These are phyloP conservation scores for Lineus longissimus DNA, from an alignment of 1,140 invertebrate genomes.

Conservation along the genomic window DNA sequence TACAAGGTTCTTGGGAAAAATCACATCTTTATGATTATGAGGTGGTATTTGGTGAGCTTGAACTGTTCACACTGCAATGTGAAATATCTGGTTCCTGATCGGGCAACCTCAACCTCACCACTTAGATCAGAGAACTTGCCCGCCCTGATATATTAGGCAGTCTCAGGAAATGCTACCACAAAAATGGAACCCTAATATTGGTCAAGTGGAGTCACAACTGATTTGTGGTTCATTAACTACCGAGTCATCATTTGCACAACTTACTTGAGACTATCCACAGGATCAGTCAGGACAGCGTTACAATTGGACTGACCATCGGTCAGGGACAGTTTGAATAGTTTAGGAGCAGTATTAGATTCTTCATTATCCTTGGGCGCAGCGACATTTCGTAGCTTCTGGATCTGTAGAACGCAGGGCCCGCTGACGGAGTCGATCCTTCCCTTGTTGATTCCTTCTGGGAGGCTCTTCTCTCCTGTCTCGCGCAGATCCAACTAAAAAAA, in stretches of 20 bases:
- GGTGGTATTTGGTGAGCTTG: too few species aligned
- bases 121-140: too few species aligned
- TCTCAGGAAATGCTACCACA: too few species aligned
- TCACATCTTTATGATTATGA: too few species aligned
- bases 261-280: conserved; percentile 59
- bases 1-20: too few species aligned
- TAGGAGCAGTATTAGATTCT: conserved; percentile 73
- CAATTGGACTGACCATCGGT: conserved; percentile 78
- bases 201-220: too few species aligned
- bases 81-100: too few species aligned
- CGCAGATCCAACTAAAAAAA: conserved; percentile 69
- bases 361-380: conserved; percentile 86
- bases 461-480: conserved; percentile 57
- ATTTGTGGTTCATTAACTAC: too few species aligned
- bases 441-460: conserved; percentile 45
- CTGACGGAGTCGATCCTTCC: conserved; percentile 49
- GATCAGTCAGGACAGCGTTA: conserved; percentile 69
- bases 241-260: not conserved
- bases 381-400: conserved; percentile 81
- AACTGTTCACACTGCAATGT: too few species aligned
- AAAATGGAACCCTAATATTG: too few species aligned
- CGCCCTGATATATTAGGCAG: too few species aligned
- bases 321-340: conserved; percentile 76
- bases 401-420: conserved; percentile 75
- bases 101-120: too few species aligned